Base-by-base conservation (phyloP, 2,113 vertebrate genomes). In the Ascaphus truei region DNA sequence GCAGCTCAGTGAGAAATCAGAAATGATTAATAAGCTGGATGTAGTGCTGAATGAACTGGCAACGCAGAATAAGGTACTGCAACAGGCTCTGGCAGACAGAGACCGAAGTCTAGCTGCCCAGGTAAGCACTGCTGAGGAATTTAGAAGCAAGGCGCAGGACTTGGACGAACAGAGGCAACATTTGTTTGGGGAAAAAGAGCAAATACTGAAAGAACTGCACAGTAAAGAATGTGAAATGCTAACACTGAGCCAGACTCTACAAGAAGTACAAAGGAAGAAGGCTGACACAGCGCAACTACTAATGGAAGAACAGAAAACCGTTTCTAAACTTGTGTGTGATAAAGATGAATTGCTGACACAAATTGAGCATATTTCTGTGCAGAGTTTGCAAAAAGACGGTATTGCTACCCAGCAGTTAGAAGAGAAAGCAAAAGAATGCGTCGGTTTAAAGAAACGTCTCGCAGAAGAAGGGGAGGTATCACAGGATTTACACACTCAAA, bases 341-440 rank as follows among this genome's bases (percentile, higher is more conserved):
- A 94, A 89, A 67, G 86, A 83, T 12, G 59, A 69, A 9, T 79
- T 94, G 1, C 55, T 55, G n/a, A 23, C 65, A 15, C 77, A 80
- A 33, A 62, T 77, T 12, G 78, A 84, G 1, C 81, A 89, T 23
- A 68, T 92, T 22, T 86, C 77, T 22, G 36, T 73, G 8, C 47
- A 79, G 47, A 71, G 89, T 0, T 22, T 81, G 64, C 82, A 92
- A 61, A 88, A 81, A 20, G 79, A 89, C 53, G 71, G 65, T 29
- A 83, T 81, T 0, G 37, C 83, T 45, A 73, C 85, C 20, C 79
- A 85, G 50, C 81, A 72, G 71, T 79, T 94, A 56, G 72, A 76
- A 2, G 82, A 89, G 56, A 94, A 91, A 65, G 87, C 83, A 26
- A 85, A 73, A 3, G 84, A 92, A 41, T 93, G 83, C 58, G 52